Base-by-base conservation (phyloP, 2,888 invertebrate genomes). In the Deroplatys truncata region DNA sequence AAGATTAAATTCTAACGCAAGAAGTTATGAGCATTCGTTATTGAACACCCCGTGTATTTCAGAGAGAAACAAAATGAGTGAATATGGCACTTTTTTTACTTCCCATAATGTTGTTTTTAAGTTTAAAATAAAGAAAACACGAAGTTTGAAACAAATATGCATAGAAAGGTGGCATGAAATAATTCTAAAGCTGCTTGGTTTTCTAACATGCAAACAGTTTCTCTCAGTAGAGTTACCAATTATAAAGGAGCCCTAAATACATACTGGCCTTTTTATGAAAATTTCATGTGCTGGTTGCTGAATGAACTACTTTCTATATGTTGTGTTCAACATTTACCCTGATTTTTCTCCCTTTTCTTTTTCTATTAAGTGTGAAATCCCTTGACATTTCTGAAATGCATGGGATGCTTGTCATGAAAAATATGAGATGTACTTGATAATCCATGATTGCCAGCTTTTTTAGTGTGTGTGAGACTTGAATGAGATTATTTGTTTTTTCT, bases 401-500 rank as follows among this genome's bases (percentile, higher is more conserved):
- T 72, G 56, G 56, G 2, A 72, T 72, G 5, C 25, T 25, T 72
- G 56, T 72, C 56, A 72, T 72, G 56, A 72, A 72, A 28, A 85
- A 28, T n/a, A 29, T 31, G n/a, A 43, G 16, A 20, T 85, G 43
- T 85, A 28, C 49, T 85, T 85, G 85, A 43, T 9, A 85, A 49
- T n/a, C 49, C 20, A 20, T 72, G 56, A 20, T 72, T 15, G 7
- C 20, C 56, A 72, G 20, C 56, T 72, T 72, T 56, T 72, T 72
- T 72, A 84, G 85, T 84, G 56, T 88, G 82, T 84, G 85, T 90
- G 90, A 89, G 90, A 90, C 35, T 90, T 89, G 90, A 90, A 89
- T 89, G 90, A 90, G 89, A 90, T 90, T 90, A 90, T 90, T 90
- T 90, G 90, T 90, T 90, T 90, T 90, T 89, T 89, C 87, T 87